Evolutionary conservation across 2,797 vertebrate species (phyloP).

Genomic region (Acanthurus tractus): DNA sequence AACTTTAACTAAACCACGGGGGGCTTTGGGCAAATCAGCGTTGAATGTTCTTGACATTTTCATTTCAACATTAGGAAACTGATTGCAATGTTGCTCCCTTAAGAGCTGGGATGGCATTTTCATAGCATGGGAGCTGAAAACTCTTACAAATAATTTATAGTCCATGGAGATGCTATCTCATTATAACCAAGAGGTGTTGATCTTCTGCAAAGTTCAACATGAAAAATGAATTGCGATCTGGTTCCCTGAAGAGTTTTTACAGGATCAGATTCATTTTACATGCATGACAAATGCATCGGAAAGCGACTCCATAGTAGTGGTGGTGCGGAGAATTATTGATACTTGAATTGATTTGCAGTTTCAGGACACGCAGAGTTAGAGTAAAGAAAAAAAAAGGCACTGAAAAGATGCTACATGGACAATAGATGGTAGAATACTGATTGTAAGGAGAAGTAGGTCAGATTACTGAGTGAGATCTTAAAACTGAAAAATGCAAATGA

Average conservation of each 20-base stretch:
- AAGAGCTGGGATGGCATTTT: constrained; percentile 67
- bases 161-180: constrained; percentile 63
- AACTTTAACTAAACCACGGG: constrained; percentile 41
- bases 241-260: constrained; percentile 47
- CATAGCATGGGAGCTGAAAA: constrained; percentile 54
- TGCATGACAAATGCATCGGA: constrained; percentile 28
- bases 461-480: neutral
- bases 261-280: constrained; percentile 32
- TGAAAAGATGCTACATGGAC: neutral
- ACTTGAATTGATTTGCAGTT: constrained; percentile 15
- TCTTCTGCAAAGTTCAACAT: constrained; percentile 61
- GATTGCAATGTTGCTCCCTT: constrained; percentile 67
- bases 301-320: constrained; percentile 5
- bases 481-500: constrained; percentile 12
- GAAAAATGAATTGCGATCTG: constrained; percentile 55
- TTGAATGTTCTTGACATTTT: constrained; percentile 72
- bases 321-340: constrained; percentile 27
- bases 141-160: constrained; percentile 65
- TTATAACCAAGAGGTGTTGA: constrained; percentile 69
- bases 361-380: neutral
- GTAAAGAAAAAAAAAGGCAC: neutral
- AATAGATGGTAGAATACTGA: neutral
- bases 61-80: constrained; percentile 62
- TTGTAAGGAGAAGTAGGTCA: neutral
- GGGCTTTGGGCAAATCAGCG: constrained; percentile 52